These are phyloP conservation scores for Diarsia rubi DNA, from an alignment of 2,888 invertebrate genomes.

Conservation along the genomic window DNA sequence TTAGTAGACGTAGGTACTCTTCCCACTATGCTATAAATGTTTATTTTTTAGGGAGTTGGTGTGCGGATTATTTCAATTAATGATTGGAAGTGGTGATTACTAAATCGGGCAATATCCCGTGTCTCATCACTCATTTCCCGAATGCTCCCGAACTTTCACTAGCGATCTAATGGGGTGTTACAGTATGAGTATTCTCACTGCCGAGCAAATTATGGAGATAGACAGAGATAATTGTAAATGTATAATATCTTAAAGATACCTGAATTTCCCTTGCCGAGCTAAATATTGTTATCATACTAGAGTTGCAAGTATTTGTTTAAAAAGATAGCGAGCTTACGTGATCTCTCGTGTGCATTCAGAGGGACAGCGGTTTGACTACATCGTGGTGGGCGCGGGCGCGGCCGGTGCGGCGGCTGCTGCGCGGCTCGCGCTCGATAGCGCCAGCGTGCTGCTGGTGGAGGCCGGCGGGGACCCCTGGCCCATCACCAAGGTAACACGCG, in stretches of 20 bases:
- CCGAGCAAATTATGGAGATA: background rate
- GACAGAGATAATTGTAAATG: too few species aligned
- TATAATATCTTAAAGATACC: too few species aligned
- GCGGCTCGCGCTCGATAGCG: constrained; percentile 76
- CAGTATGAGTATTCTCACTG: background rate
- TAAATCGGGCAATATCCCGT: constrained; percentile 15
- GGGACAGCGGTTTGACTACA: constrained; percentile 84
- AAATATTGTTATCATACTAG: background rate
- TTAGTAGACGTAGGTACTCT: background rate
- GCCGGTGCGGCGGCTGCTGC: constrained; percentile 77
- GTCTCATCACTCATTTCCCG: background rate
- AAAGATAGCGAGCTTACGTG: background rate
- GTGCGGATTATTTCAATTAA: constrained; percentile 11
- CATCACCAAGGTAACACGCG: constrained; percentile 67
- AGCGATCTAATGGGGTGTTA: background rate
- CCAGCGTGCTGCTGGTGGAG: constrained; percentile 77
- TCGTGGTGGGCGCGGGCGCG: constrained; percentile 88
- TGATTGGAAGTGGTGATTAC: constrained; percentile 5
- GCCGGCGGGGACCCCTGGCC: constrained; percentile 76
- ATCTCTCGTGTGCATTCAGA: constrained; percentile 64
- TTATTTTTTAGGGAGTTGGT: background rate
- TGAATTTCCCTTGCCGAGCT: background rate
- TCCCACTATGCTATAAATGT: background rate
- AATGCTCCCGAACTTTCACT: background rate
- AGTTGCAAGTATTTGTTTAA: background rate